A percentile compares a stretch with the other conserved stretches of the same genome.
Conservation (phyloP, 2,113 vertebrate genomes). For the Balaeniceps rex region DNA sequence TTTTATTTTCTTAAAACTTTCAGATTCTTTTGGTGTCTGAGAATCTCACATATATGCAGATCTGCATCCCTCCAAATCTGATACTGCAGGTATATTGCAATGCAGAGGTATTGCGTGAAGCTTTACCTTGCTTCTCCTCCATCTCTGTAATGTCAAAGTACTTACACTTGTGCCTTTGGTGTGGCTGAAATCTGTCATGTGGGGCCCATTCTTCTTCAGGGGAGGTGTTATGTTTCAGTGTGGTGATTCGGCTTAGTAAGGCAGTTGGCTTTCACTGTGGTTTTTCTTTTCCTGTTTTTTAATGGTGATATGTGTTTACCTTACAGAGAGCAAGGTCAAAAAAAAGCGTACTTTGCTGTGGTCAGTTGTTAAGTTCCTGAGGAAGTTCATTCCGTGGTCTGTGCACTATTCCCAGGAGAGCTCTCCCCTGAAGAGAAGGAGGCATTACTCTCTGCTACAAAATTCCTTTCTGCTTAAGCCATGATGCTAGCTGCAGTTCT, state of each 20-base stretch:
- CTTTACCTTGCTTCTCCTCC: neutral
- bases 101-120: neutral
- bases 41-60: neutral
- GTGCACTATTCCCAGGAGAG: neutral
- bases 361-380: neutral
- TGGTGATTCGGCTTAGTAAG: neutral
- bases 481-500: neutral
- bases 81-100: neutral
- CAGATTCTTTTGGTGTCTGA: rapidly evolving
- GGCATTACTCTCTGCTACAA: neutral
- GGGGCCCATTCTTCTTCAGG: neutral
- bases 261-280: neutral
- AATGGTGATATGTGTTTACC: neutral
- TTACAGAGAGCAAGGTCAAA: neutral
- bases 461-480: constrained; percentile 1
- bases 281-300: constrained; percentile 1
- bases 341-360: neutral
- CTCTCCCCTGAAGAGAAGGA: neutral
- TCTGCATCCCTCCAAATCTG: neutral
- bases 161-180: neutral
- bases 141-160: neutral
- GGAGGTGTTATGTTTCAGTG: neutral
- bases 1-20: neutral
- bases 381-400: neutral
- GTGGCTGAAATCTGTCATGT: rapidly evolving